Evolutionary conservation across 2,888 invertebrate species (phyloP).

Genomic region (Erebia palarica): DNA sequence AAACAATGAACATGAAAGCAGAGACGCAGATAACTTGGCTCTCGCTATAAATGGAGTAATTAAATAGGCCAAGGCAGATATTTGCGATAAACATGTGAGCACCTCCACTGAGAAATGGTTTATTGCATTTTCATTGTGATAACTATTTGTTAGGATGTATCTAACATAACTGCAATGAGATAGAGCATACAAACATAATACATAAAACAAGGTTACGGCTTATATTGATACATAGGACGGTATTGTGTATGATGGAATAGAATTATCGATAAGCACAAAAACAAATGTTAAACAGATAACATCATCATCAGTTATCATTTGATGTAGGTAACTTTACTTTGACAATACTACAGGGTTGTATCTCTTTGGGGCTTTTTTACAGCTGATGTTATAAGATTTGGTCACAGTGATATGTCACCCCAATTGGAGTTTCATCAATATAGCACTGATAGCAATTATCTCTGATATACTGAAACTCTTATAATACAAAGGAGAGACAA

Average conservation of each 20-base stretch:
- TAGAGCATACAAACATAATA: constrained; percentile 6
- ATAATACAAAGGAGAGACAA: too few relatives aligned
- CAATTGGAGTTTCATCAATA: too few relatives aligned
- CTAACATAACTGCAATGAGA: constrained; percentile 15
- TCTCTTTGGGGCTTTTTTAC: neutral
- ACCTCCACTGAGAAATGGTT: constrained; percentile 17
- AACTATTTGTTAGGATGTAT: constrained; percentile 17
- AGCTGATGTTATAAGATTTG: neutral
- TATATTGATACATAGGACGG: constrained; percentile 5
- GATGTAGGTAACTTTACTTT: neutral
- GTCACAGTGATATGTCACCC: too few relatives aligned
- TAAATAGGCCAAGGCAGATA: constrained; percentile 27
- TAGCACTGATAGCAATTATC: too few relatives aligned
- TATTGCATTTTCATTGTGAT: constrained; percentile 22
- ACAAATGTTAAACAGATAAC: neutral
- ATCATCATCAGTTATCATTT: too few relatives aligned
- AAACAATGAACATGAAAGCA: constrained; percentile 2
- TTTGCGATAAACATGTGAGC: constrained; percentile 4
- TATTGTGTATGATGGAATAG: constrained; percentile 3
- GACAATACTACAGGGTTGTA: neutral
- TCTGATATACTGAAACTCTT: too few relatives aligned
- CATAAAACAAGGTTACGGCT: constrained; percentile 11
- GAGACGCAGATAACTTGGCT: neutral
- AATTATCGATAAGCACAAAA: constrained; percentile 1
- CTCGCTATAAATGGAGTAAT: constrained; percentile 8